phyloP scores from a whole-genome alignment of 2,113 vertebrate species.

The Tauraco erythrolophus region DNA sequence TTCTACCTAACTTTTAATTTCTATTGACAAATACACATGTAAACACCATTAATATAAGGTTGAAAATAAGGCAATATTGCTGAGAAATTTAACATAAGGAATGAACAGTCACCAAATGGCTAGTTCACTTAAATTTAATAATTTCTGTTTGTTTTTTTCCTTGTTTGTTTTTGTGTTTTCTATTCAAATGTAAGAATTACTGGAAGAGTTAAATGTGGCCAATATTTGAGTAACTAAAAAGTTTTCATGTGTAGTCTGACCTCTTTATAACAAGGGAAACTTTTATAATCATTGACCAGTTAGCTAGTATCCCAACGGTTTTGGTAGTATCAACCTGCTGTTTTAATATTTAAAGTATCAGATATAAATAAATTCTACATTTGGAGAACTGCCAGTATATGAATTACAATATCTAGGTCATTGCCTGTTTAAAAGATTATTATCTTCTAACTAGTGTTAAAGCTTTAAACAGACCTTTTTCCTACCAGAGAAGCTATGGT shows the following conservation, averaged over 20 bases:
- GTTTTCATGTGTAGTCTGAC: neutral
- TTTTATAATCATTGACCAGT: neutral
- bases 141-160: neutral
- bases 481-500: neutral
- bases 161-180: neutral
- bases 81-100: neutral
- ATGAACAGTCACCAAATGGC: neutral
- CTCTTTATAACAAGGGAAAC: neutral
- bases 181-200: neutral
- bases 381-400: neutral
- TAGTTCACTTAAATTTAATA: neutral
- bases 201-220: neutral
- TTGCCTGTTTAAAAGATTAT: neutral
- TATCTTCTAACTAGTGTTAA: neutral
- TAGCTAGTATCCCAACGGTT: neutral
- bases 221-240: neutral
- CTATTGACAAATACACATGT: neutral
- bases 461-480: neutral
- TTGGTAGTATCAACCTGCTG: neutral
- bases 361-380: neutral
- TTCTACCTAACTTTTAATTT: neutral
- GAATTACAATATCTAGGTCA: slow-evolving; percentile 19
- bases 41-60: neutral
- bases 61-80: neutral
- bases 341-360: slow-evolving; percentile 3